Evolutionary conservation across 2,888 invertebrate genomes (phyloP), one percentile per base, ranked within the genome.

Genomic region (Rhagophthalmus giganteus): DNA sequence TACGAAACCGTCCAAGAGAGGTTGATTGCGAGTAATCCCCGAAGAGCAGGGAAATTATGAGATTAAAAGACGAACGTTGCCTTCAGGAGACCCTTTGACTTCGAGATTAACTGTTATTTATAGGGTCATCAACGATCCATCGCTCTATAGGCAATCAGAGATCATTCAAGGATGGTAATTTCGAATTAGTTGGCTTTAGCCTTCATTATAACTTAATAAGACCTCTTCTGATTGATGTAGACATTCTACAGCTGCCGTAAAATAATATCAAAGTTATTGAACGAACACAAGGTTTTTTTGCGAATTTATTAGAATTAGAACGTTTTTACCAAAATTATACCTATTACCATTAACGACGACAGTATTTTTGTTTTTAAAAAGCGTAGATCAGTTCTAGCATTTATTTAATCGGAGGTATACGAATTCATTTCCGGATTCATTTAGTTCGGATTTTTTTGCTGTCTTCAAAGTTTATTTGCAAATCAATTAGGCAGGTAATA

Each of bases 101-200:
- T 58, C 52, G 61, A 67, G 69, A 70, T 71, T 68, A 70, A 63
- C 64, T 64, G 66, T 69, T 70, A 71, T 71, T 71, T 70, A 70
- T 68, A 64, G 69, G 69, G 69, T 68, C 70, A 71, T 66, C 67
- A 64, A 64, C 66, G 65, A 67, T 68, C 61, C 63, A 65, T 62
- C 57, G 64, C 62, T 64, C 66, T 70, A 71, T 71, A 70, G 70
- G 68, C 70, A 71, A 72, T 72, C 72, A 72, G 68, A 58, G 67
- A 72, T 71, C 69, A 68, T 64, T 68, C 64, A 66, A 68, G 67
- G 69, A 70, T 67, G 64, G 68, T 67, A 72, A 72, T 72, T 72
- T 70, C 66, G 65, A 71, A 71, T 72, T 70, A 70, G 66, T 34
- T 31, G 35, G 40, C 47, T 55, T 45, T 52, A 48, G 55, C 41